These are phyloP conservation scores for Phymanthus crucifer DNA, from an alignment of 92 coral and sea anemone species.

Conservation along the genomic window DNA sequence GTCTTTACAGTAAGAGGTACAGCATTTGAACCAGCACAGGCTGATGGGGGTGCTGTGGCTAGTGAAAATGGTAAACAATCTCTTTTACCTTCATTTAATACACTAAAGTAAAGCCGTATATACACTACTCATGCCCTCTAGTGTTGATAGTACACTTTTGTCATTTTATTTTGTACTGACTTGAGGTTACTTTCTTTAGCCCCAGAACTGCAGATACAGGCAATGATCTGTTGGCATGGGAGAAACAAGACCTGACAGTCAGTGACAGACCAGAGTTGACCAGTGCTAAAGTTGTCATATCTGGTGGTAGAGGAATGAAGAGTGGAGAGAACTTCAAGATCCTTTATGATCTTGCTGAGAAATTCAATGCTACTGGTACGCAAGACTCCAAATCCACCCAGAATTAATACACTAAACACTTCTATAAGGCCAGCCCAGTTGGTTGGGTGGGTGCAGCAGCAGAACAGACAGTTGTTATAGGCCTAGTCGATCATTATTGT, in stretches of 20 bases:
- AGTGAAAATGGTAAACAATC: slow-evolving; percentile 68
- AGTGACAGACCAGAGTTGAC: slow-evolving; percentile 97
- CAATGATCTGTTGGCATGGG: slow-evolving; percentile 86
- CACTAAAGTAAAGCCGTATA: too few relatives aligned
- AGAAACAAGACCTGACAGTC: slow-evolving; percentile 75
- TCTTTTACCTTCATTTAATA: too few relatives aligned
- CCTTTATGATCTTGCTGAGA: slow-evolving; percentile 90
- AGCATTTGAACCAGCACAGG: slow-evolving; percentile 82
- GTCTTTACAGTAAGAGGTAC: slow-evolving; percentile 95
- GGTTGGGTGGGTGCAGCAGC: too few relatives aligned
- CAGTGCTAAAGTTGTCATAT: slow-evolving; percentile 93
- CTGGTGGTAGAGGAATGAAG: slow-evolving; percentile 98
- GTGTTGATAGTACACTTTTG: too few relatives aligned
- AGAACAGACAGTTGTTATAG: too few relatives aligned
- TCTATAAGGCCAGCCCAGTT: too few relatives aligned
- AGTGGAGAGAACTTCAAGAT: slow-evolving; percentile 92
- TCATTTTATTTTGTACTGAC: background rate
- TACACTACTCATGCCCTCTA: too few relatives aligned
- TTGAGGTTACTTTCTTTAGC: slow-evolving; percentile 37
- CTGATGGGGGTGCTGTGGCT: slow-evolving; percentile 77
- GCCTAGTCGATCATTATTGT: too few relatives aligned
- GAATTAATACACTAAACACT: too few relatives aligned
- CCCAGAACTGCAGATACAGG: slow-evolving; percentile 82
- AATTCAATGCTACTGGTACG: slow-evolving; percentile 92
- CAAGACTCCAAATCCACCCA: background rate